phyloP scores from a whole-genome alignment of 2,797 vertebrate species.

The Antrozous pallidus region DNA sequence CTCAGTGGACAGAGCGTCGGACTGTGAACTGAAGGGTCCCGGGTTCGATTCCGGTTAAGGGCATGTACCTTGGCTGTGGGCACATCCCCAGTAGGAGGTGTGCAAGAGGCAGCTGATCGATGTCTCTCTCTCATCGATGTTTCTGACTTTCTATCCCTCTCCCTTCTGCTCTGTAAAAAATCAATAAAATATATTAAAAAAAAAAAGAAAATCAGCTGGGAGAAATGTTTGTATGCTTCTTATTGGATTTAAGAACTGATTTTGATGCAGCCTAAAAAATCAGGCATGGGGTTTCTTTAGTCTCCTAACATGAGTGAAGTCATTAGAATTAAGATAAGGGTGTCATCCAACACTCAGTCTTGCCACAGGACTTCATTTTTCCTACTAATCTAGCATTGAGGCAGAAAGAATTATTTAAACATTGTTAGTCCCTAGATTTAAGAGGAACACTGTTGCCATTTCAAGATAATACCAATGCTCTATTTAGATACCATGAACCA shows the following conservation, averaged over 20 bases:
- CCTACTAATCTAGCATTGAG: not conserved
- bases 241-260: not conserved
- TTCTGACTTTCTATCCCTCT: too few species aligned
- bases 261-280: not conserved
- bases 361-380: not conserved
- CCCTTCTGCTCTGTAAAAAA: too few species aligned
- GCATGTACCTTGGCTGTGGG: too few species aligned
- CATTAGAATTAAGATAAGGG: constrained; percentile 32
- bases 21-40: too few species aligned
- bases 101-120: too few species aligned
- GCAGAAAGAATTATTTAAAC: not conserved
- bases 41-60: too few species aligned
- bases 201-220: not conserved
- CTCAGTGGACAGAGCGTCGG: too few species aligned
- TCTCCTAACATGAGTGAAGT: not conserved
- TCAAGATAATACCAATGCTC: not conserved
- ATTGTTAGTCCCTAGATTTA: not conserved
- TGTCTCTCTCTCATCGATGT: too few species aligned
- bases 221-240: not conserved
- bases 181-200: too few species aligned
- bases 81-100: too few species aligned
- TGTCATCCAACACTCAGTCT: not conserved
- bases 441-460: not conserved
- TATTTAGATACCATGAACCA: not conserved
- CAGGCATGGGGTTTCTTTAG: not conserved